These are phyloP conservation scores for Drosophila koepferae DNA, from an alignment of 2,888 invertebrate genomes.

Conservation along the genomic window DNA sequence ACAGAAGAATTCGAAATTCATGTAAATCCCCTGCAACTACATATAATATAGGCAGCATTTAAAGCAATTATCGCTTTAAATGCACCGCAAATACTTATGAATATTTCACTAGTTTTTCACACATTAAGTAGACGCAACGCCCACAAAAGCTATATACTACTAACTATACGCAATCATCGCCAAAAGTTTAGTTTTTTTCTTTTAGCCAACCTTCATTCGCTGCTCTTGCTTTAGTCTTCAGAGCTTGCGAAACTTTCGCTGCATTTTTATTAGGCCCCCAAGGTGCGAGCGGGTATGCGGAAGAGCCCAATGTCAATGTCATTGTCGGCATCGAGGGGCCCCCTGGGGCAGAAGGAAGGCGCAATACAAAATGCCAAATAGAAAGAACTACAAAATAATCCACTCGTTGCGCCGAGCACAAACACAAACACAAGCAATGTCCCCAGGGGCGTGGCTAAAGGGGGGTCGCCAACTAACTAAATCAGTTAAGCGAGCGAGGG, in stretches of 20 bases:
- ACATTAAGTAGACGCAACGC: conserved; percentile 7
- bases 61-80: neutral
- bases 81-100: neutral
- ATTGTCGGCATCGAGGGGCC: conserved; percentile 17
- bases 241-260: conserved; percentile 6
- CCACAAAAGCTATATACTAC: neutral
- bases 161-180: conserved; percentile 9
- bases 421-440: conserved; percentile 19
- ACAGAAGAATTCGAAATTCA: too few species aligned
- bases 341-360: conserved; percentile 16
- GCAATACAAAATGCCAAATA: conserved; percentile 43
- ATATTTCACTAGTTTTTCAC: neutral
- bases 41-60: neutral
- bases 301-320: conserved; percentile 54
- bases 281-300: conserved; percentile 27
- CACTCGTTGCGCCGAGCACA: conserved; percentile 43
- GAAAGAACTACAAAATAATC: conserved; percentile 69
- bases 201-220: neutral
- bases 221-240: neutral
- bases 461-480: conserved; percentile 59
- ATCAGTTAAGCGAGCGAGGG: conserved; percentile 52
- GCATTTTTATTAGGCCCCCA: conserved; percentile 26
- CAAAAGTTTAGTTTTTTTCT: neutral
- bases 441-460: conserved; percentile 10
- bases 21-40: neutral